Base-by-base conservation (phyloP, 2,797 vertebrate species). In the Acanthurus lineatus region DNA sequence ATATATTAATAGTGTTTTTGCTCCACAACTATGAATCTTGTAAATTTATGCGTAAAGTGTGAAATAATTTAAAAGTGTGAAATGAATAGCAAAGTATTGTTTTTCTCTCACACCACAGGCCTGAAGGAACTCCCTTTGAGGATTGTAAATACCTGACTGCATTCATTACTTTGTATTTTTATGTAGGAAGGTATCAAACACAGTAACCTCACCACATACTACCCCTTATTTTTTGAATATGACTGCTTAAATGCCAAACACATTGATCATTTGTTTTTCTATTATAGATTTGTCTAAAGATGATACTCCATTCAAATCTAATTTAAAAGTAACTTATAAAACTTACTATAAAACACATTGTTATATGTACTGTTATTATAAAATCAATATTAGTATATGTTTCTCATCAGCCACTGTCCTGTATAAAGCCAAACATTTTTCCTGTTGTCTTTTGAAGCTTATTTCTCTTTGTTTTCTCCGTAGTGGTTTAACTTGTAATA, bases 91-190 rank as follows among this genome's bases (percentile, higher is more conserved):
- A 4, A 25, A 72, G 45, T 20, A 0, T 2, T 0, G 64, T 53
- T 69, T 64, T 51, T 76, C 81, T 79, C 87, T 69, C 9, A 76
- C 28, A 47, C 49, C 79, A 35, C 90, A 99, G 98, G 74, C 98
- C 98, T 45, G 98, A 99, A 87, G 98, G 98, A 90, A 99, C 98
- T 62, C 98, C 98, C 0, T 99, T 99, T 95, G 98, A 99, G 91
- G 97, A 99, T 85, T 98, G 98, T 99, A 90, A 96, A 97, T 94
- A 53, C 71, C 56, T 65, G 35, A 48, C 2, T 57, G 0, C 48
- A 7, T 54, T 49, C 8, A 2, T 20, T 3, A 38, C 32, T 32
- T 40, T 49, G 9, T 51, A 64, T 19, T 19, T 25, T 38, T 76
- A 17, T 71, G 17, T 42, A 32, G 6, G 48, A 20, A 53, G 22